Conservation (phyloP, 2,888 invertebrate species). For the Coecobrya sp. region DNA sequence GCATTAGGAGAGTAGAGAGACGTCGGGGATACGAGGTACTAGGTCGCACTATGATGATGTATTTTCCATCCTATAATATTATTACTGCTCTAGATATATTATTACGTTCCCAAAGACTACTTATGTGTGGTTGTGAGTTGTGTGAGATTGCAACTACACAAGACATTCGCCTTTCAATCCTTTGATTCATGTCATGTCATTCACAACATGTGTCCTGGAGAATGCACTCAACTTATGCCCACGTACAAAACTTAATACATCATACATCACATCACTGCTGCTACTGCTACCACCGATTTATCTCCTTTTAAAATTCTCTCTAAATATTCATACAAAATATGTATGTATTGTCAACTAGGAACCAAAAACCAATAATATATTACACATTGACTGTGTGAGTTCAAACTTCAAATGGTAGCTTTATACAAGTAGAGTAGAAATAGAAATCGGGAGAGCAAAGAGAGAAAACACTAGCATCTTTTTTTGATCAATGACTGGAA, state of each 20-base stretch:
- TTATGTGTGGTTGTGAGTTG: constrained; percentile 10
- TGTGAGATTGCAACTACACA: constrained; percentile 13
- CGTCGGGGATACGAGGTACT: background rate
- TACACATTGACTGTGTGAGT: background rate
- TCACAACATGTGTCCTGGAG: constrained; percentile 74
- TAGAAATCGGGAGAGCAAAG: background rate
- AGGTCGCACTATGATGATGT: background rate
- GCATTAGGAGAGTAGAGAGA: constrained; percentile 22
- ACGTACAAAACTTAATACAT: constrained; percentile 5
- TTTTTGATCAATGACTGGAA: constrained; percentile 68
- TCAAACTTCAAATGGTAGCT: background rate
- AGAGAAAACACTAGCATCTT: background rate
- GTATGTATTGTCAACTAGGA: background rate
- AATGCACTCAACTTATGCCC: constrained; percentile 54
- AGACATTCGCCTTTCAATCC: constrained; percentile 58
- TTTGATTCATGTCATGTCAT: constrained; percentile 77
- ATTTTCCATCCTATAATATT: background rate
- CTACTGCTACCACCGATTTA: background rate
- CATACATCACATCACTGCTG: background rate
- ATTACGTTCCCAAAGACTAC: constrained; percentile 18
- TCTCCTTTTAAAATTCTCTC: background rate
- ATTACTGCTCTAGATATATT: constrained; percentile 5
- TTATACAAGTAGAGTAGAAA: background rate
- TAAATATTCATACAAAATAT: background rate
- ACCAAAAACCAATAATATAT: constrained; percentile 2